These are phyloP conservation scores for Andinoacara biseriatus DNA, from an alignment of 2,113 vertebrate species.

Conservation along the genomic window DNA sequence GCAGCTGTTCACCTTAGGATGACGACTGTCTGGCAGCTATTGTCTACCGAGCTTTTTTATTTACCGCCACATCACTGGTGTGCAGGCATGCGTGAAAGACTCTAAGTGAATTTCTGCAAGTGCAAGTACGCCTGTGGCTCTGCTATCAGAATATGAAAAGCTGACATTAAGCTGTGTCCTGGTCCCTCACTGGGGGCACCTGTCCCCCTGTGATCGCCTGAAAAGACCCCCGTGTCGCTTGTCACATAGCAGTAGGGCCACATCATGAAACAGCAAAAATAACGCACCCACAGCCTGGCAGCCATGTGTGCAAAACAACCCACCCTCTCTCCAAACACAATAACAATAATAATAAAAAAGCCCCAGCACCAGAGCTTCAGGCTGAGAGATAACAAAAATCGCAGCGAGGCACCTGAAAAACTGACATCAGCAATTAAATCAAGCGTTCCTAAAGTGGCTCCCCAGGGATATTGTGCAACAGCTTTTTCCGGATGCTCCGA, in stretches of 20 bases:
- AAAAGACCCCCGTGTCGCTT: slow-evolving; percentile 16
- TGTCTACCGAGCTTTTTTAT: slow-evolving; percentile 45
- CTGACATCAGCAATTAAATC: slow-evolving; percentile 76
- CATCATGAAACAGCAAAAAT: slow-evolving; percentile 38
- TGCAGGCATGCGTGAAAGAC: slow-evolving; percentile 6
- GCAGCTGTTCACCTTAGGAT: slow-evolving; percentile 28
- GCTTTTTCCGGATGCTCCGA: slow-evolving; percentile 37
- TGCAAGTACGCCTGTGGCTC: slow-evolving; percentile 16
- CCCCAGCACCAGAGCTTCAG: slow-evolving; percentile 39
- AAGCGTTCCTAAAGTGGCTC: slow-evolving; percentile 40
- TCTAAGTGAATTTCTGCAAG: neutral
- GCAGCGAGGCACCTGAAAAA: slow-evolving; percentile 63
- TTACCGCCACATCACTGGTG: slow-evolving; percentile 10
- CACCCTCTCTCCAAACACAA: slow-evolving; percentile 16
- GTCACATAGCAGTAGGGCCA: slow-evolving; percentile 40
- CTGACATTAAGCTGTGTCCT: slow-evolving; percentile 46
- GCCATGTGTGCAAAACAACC: slow-evolving; percentile 10
- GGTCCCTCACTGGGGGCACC: slow-evolving; percentile 33
- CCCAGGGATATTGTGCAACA: slow-evolving; percentile 36
- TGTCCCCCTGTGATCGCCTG: slow-evolving; percentile 29
- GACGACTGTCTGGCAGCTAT: slow-evolving; percentile 27
- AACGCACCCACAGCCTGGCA: slow-evolving; percentile 1
- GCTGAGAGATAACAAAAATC: slow-evolving; percentile 61
- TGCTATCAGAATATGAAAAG: slow-evolving; percentile 40
- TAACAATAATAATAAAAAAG: slow-evolving; percentile 29